Percentiles rank a stretch among this genome's conserved stretches.
Evolutionary conservation across 2,888 invertebrate species (phyloP).

Genomic region (Nephrocerus scutellatus): DNA sequence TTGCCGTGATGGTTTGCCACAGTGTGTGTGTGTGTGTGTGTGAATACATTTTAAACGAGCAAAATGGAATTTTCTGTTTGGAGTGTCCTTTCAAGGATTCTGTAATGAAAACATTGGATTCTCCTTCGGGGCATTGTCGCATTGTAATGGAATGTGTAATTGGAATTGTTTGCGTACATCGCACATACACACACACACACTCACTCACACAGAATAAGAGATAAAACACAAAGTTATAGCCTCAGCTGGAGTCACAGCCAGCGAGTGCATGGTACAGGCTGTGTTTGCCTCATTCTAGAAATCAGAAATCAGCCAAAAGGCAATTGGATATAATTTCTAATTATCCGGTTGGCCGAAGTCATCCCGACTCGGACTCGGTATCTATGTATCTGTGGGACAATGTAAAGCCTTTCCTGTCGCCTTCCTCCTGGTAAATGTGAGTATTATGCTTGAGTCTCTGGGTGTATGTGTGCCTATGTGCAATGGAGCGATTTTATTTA

Average conservation of each 20-base stretch:
- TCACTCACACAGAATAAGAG: constrained; percentile 23
- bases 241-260: constrained; percentile 28
- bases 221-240: constrained; percentile 5
- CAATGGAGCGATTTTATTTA: no score
- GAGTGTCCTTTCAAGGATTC: constrained; percentile 14
- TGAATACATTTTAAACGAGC: constrained; percentile 2
- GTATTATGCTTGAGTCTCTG: no score
- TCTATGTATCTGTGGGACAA: no score
- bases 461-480: no score
- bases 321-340: constrained; percentile 46
- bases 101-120: constrained; percentile 9
- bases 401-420: no score
- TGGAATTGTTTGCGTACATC: constrained; percentile 27
- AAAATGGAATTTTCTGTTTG: constrained; percentile 2
- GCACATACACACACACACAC: constrained; percentile 24
- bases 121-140: not conserved
- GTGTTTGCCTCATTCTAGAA: no score
- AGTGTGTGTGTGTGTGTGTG: not conserved
- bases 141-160: constrained; percentile 28
- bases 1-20: not conserved
- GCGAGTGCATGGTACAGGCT: no score
- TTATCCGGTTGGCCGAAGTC: constrained; percentile 44
- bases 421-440: no score
- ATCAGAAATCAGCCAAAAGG: constrained; percentile 36
- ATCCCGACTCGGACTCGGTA: no score